A percentile compares a stretch with the other conserved stretches of the same genome.
Conservation (phyloP, 2,113 vertebrate species). For the Oceanites oceanicus region DNA sequence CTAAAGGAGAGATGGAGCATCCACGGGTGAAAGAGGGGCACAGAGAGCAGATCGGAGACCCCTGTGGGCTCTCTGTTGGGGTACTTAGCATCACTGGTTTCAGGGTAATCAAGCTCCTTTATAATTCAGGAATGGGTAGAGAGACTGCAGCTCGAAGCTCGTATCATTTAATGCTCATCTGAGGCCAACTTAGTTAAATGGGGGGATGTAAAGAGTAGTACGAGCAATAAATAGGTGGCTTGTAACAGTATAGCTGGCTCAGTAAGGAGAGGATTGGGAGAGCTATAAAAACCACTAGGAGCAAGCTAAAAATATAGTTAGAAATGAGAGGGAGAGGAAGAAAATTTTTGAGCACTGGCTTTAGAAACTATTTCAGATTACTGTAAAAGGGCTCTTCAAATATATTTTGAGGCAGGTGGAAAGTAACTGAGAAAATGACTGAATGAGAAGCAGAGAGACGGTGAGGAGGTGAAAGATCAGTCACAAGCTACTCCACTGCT, state of each 20-base stretch:
- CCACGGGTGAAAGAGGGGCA: not conserved
- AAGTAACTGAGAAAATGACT: slow-evolving; percentile 16
- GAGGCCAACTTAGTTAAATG: slow-evolving; percentile 56
- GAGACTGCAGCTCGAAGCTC: slow-evolving; percentile 9
- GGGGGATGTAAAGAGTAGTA: slow-evolving; percentile 48
- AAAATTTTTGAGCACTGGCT: slow-evolving; percentile 27
- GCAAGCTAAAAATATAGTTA: slow-evolving; percentile 54
- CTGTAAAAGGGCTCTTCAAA: not conserved
- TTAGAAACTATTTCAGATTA: slow-evolving; percentile 32
- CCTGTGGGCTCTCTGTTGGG: not conserved
- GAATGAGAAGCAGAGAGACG: not conserved
- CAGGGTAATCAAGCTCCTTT: not conserved
- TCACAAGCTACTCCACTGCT: not conserved
- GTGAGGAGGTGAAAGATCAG: not conserved
- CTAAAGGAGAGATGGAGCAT: not conserved
- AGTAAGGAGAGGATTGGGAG: slow-evolving; percentile 40
- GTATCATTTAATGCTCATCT: slow-evolving; percentile 37
- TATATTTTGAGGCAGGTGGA: not conserved
- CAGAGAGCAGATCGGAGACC: not conserved
- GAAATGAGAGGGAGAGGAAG: slow-evolving; percentile 29
- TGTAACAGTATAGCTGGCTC: slow-evolving; percentile 50
- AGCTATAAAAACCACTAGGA: slow-evolving; percentile 46
- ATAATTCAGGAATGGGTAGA: not conserved
- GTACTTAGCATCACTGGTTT: not conserved
- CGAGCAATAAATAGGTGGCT: slow-evolving; percentile 59